Evolutionary conservation across 2,888 invertebrate species (phyloP), one percentile per base, ranked within the genome.

Genomic region (Archips xylosteana): DNA sequence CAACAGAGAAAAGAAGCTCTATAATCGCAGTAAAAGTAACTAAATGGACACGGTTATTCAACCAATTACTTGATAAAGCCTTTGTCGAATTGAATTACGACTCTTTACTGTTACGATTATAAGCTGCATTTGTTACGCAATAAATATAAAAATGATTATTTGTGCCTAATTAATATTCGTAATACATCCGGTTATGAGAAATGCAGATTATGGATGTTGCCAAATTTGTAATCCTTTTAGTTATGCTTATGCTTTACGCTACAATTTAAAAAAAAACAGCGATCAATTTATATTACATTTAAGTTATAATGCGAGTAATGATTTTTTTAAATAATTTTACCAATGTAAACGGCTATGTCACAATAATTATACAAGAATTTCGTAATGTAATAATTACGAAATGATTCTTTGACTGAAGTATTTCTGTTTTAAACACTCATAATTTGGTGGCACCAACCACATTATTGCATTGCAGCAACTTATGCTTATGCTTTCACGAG

Each of bases 31-130:
- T 23, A 23, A 23, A 3, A 12, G 10, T 57, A n/a, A 57, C 32
- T 4, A 57, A 3, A 57, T 8, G 12, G 47, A 45, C 63, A 63
- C 47, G 34, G 63, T 47, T n/a, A 47, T 32, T 63, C 42, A n/a
- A 63, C 32, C 23, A 32, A 47, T 63, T 15, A 34, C 2, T 9
- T 13, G 32, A 63, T 63, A 63, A 63, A 34, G 47, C 32, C 62
- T 63, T 47, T 63, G 8, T 63, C 63, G 63, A 63, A 63, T 63
- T 63, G 32, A 63, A 47, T 63, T 34, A 32, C 63, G 32, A 47
- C 23, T 63, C 13, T 47, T 32, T 32, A 47, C 63, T 47, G 32
- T 63, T 63, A 47, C 47, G 63, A 63, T 63, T 63, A 47, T 63
- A 47, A 63, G 47, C 23, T 45, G 63, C 3, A 47, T 63, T 63